phyloP scores from a whole-genome alignment of 2,888 invertebrate species.

The Caenorhabditis wallacei region DNA sequence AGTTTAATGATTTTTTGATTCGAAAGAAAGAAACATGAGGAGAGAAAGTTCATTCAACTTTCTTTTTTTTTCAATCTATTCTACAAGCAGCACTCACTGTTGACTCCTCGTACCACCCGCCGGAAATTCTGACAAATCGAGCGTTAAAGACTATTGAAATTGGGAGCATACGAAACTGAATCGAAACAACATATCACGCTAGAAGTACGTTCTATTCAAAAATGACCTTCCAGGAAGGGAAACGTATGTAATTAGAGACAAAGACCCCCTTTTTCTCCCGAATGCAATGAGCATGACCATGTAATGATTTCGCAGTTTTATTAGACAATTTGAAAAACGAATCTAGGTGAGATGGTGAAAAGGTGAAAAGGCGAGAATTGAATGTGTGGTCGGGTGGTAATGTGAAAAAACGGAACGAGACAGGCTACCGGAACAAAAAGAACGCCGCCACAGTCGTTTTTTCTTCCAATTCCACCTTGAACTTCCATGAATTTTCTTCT shows the following conservation, averaged over 20 bases:
- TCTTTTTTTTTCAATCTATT: constrained; percentile 21
- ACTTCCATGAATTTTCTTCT: constrained; percentile 2
- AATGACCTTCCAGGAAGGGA: constrained; percentile 54
- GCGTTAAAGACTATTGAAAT: constrained; percentile 52
- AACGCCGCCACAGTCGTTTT: constrained; percentile 30
- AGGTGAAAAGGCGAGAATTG: constrained; percentile 38
- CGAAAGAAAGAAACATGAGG: neutral
- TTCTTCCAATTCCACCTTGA: constrained; percentile 16
- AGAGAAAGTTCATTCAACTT: constrained; percentile 30
- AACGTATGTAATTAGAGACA: constrained; percentile 56
- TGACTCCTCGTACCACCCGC: constrained; percentile 33
- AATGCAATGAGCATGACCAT: constrained; percentile 63
- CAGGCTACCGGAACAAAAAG: constrained; percentile 57
- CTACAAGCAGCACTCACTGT: constrained; percentile 22
- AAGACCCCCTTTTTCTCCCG: constrained; percentile 10
- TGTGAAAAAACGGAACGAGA: constrained; percentile 41
- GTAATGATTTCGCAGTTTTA: constrained; percentile 59
- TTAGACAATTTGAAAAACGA: constrained; percentile 54
- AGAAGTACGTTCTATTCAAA: constrained; percentile 61
- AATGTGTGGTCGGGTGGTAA: constrained; percentile 38
- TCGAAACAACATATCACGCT: constrained; percentile 50
- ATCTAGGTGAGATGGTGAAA: constrained; percentile 54
- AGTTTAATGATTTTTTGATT: constrained; percentile 54
- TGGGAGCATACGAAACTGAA: constrained; percentile 32
- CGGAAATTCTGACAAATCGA: constrained; percentile 59